phyloP scores from a whole-genome alignment of 1,140 invertebrate species.

The Dolichoris vasculosae region DNA sequence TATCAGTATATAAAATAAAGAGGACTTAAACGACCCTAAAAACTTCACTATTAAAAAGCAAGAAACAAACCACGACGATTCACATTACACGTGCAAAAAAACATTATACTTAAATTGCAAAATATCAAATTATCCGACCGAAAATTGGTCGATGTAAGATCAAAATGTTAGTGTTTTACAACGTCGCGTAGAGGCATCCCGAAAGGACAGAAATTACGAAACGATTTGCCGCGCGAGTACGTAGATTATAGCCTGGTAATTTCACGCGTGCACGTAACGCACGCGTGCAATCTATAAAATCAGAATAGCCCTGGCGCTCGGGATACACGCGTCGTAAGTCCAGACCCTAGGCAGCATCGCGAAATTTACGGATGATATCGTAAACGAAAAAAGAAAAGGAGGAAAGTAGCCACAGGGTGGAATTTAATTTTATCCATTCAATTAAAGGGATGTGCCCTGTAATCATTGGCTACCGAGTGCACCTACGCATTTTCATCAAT shows the following conservation, averaged over 20 bases:
- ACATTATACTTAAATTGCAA: too few species aligned
- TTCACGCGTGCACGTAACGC: neutral
- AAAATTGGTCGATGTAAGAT: neutral
- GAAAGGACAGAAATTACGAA: neutral
- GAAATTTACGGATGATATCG: conserved; percentile 19
- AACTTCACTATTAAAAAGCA: neutral
- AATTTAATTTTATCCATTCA: conserved; percentile 48
- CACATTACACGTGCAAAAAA: too few species aligned
- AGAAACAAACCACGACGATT: neutral
- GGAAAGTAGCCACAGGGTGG: neutral
- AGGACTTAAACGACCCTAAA: too few species aligned
- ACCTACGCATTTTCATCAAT: conserved; percentile 17
- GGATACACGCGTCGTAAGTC: conserved; percentile 19
- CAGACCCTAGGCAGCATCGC: neutral
- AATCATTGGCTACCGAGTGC: conserved; percentile 18
- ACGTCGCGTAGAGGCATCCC: neutral
- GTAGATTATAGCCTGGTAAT: conserved; percentile 12
- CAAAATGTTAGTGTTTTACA: neutral
- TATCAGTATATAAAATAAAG: too few species aligned
- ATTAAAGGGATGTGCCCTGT: conserved; percentile 36
- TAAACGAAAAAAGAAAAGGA: neutral
- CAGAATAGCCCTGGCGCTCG: neutral
- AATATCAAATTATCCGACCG: neutral
- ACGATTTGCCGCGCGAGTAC: neutral
- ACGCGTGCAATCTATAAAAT: conserved; percentile 34